A percentile compares a stretch with the other conserved stretches of the same genome.
phyloP scores from a whole-genome alignment of 2,797 vertebrate genomes.

The Sciurus vulgaris region DNA sequence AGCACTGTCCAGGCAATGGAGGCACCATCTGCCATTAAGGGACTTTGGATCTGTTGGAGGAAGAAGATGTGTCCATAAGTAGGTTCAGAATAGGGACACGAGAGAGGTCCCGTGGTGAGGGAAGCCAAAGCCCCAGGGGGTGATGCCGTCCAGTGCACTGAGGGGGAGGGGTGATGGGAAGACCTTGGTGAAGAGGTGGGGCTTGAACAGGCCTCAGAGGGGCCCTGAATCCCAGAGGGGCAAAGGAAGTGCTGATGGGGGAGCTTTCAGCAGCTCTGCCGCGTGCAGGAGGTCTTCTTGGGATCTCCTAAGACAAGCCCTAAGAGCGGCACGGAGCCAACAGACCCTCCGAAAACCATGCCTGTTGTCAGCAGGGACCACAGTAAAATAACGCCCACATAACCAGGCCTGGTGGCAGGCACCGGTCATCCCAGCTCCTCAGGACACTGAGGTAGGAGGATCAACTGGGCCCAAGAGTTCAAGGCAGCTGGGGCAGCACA shows the following conservation, averaged over 20 bases:
- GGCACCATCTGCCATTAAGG: not conserved
- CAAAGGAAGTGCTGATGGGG: not conserved
- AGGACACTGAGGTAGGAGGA: no score
- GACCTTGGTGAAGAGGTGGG: not conserved
- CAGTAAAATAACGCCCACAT: not conserved
- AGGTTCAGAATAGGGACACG: not conserved
- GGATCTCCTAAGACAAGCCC: not conserved
- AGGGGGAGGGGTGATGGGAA: not conserved
- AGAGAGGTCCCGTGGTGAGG: rapidly evolving
- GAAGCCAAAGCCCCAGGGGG: rapidly evolving
- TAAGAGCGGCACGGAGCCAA: not conserved
- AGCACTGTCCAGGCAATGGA: not conserved
- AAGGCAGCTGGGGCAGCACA: not conserved
- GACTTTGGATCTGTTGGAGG: not conserved
- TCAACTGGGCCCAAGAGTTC: not conserved
- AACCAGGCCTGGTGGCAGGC: no score
- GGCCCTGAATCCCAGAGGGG: not conserved
- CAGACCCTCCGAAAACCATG: not conserved
- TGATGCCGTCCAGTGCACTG: no score
- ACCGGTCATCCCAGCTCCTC: not conserved
- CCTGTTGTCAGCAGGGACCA: not conserved
- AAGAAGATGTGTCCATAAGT: not conserved
- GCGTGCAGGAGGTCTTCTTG: rapidly evolving
- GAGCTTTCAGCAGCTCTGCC: not conserved
- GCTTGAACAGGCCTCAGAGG: not conserved